Evolutionary conservation across 2,888 invertebrate species (phyloP), one percentile per base, ranked within the genome.

Genomic region (Apoda limacodes): DNA sequence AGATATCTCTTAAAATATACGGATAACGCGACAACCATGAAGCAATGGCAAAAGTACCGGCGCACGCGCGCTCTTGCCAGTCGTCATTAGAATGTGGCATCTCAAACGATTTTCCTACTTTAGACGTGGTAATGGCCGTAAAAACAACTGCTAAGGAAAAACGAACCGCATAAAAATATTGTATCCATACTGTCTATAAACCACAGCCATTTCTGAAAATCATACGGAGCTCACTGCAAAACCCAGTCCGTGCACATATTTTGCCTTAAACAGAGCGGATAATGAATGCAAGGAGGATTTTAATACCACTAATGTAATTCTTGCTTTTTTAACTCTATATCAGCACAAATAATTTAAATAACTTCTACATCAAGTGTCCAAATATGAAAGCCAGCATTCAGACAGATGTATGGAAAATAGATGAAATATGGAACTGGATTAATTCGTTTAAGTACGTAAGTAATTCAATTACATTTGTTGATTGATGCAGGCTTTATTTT

Each of bases 121-220:
- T 68, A 78, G 80, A 69, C 62, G 61, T 63, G 61, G 69, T 68
- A 68, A 75, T 75, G 70, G 62, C 52, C 52, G 62, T 69, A 80
- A 78, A 80, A 78, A 78, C 74, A 48, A 43, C 58, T 40, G 41
- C 61, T 50, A 50, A 65, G 66, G 69, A 74, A 78, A 78, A 76
- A 78, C 70, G 57, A 26, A 57, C 52, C 42, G 69, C 67, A 78
- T 80, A 80, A 76, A 80, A 80, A 80, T 78, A 80, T 80, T 76
- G 76, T 69, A 76, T 72, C 69, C 74, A 64, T 66, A 59, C 60
- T 62, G 61, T 62, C 53, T 70, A 72, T 78, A 74, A 59, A 64
- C 60, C 54, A 55, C 60, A 52, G 63, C 74, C 78, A 70, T 75
- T 78, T 80, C 78, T 78, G 80, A 80, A 76, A 80, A 80, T 80